Conservation (phyloP, 2,797 vertebrate species). For the Momotus momota region DNA sequence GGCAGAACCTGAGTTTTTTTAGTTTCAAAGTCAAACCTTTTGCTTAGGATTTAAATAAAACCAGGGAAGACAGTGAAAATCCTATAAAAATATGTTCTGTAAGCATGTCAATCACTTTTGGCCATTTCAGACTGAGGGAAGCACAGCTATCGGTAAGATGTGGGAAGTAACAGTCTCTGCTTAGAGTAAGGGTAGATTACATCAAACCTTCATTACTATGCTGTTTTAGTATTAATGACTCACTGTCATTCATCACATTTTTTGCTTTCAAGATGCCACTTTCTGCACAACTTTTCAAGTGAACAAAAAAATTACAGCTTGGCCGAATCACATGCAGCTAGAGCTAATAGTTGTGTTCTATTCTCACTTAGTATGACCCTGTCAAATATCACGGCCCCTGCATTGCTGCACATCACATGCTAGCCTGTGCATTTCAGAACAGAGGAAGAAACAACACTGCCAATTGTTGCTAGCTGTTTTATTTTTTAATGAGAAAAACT, state of each 20-base stretch:
- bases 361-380: background rate
- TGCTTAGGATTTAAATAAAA: background rate
- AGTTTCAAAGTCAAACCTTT: background rate
- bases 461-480: background rate
- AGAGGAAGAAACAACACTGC: background rate
- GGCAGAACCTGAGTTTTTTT: background rate
- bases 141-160: background rate
- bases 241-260: background rate
- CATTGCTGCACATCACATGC: background rate
- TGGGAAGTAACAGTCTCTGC: background rate
- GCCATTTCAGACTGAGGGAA: background rate
- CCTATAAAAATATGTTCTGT: background rate
- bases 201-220: background rate
- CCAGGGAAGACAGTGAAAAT: background rate
- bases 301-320: background rate
- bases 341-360: background rate
- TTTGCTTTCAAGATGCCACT: background rate
- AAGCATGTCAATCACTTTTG: background rate
- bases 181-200: background rate
- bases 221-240: background rate
- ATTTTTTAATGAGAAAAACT: background rate
- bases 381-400: background rate
- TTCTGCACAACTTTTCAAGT: background rate
- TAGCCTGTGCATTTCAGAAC: background rate
- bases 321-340: background rate